Evolutionary conservation across 2,113 vertebrate species (phyloP).

Genomic region (Benitochromis conjunctus): DNA sequence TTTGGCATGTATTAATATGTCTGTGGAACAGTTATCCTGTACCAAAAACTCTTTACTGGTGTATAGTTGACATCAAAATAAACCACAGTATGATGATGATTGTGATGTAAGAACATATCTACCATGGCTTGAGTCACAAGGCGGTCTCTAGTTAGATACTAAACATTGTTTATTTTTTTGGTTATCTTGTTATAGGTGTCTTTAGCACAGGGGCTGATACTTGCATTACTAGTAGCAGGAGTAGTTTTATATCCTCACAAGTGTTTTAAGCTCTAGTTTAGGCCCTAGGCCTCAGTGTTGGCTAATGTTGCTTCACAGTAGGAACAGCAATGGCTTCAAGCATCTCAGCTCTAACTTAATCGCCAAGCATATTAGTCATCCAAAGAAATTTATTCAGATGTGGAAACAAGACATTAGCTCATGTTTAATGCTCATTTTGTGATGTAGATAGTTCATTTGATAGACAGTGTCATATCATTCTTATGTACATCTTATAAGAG

Average conservation of each 20-base stretch:
- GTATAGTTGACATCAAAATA: background rate
- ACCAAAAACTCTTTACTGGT: background rate
- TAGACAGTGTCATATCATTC: background rate
- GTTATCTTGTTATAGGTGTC: background rate
- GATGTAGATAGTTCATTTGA: slow-evolving; percentile 13
- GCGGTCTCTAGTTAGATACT: background rate
- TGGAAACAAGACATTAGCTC: slow-evolving; percentile 51
- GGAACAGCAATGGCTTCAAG: slow-evolving; percentile 32
- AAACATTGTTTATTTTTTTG: background rate
- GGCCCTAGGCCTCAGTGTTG: slow-evolving; percentile 20
- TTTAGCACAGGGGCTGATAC: background rate
- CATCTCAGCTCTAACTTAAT: slow-evolving; percentile 31
- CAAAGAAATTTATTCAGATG: slow-evolving; percentile 31
- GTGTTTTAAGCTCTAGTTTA: background rate
- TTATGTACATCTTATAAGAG: background rate
- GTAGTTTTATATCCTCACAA: background rate
- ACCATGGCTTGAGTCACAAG: background rate
- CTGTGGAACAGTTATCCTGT: background rate
- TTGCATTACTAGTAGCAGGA: background rate
- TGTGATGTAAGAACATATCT: background rate
- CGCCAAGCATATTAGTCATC: slow-evolving; percentile 37
- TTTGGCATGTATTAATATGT: background rate
- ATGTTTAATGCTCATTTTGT: slow-evolving; percentile 51
- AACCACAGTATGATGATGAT: background rate
- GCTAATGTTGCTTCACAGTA: slow-evolving; percentile 56